Evolutionary conservation across 2,888 invertebrate genomes (phyloP).

Genomic region (Dexiosoma caninum): DNA sequence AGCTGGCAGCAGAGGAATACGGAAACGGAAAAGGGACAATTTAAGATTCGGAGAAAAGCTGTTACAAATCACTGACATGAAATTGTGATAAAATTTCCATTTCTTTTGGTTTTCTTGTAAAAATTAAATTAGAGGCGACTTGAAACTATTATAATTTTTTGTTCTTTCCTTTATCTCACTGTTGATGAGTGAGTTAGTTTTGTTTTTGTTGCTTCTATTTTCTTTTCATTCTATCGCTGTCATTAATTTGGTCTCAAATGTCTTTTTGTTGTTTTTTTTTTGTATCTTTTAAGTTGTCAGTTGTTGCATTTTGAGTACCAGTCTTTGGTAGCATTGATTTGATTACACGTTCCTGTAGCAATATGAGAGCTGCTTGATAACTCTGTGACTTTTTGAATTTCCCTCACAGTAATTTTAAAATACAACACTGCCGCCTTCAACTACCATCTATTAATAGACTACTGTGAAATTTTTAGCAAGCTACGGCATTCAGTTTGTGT

Average conservation of each 20-base stretch:
- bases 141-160: neutral
- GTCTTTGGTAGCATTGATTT: slow-evolving; percentile 18
- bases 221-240: slow-evolving; percentile 21
- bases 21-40: slow-evolving; percentile 11
- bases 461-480: too few species aligned
- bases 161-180: neutral
- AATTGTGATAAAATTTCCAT: slow-evolving; percentile 25
- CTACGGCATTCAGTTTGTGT: too few species aligned
- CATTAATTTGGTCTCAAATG: slow-evolving; percentile 15
- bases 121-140: slow-evolving; percentile 33
- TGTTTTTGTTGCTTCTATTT: slow-evolving; percentile 17
- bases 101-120: slow-evolving; percentile 5
- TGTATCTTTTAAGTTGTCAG: slow-evolving; percentile 35
- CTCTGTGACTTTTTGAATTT: too few species aligned
- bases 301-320: slow-evolving; percentile 19
- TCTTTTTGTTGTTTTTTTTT: neutral
- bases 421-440: too few species aligned
- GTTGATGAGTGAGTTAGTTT: too few species aligned
- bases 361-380: too few species aligned
- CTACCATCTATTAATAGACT: too few species aligned
- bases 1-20: neutral
- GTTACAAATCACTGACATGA: slow-evolving; percentile 49
- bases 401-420: too few species aligned
- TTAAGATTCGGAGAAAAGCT: slow-evolving; percentile 45
- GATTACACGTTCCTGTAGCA: neutral